Conservation (phyloP, 2,888 invertebrate genomes). For the Idaea dimidiata region DNA sequence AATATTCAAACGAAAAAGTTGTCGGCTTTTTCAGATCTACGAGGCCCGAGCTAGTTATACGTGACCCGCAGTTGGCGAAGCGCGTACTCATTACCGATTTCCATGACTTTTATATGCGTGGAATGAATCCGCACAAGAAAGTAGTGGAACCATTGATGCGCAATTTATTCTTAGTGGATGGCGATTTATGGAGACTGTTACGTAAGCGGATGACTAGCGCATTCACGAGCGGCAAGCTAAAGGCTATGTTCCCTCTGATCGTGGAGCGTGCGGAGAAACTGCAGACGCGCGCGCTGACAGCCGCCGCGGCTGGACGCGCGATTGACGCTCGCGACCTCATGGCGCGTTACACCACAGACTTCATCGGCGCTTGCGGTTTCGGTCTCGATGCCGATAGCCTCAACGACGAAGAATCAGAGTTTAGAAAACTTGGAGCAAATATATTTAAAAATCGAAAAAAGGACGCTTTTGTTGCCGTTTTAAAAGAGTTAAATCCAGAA, state of each 20-base stretch:
- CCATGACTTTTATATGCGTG: slow-evolving; percentile 43
- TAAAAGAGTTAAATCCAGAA: slow-evolving; percentile 47
- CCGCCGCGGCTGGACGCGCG: slow-evolving; percentile 28
- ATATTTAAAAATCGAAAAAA: slow-evolving; percentile 37
- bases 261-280: slow-evolving; percentile 48
- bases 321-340: slow-evolving; percentile 53
- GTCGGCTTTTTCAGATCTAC: slow-evolving; percentile 46
- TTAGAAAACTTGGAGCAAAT: slow-evolving; percentile 44
- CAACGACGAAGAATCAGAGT: slow-evolving; percentile 46
- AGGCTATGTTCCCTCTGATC: slow-evolving; percentile 60
- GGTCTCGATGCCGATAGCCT: slow-evolving; percentile 51
- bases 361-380: slow-evolving; percentile 56
- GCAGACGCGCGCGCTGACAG: slow-evolving; percentile 32
- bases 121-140: slow-evolving; percentile 38
- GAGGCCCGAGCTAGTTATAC: slow-evolving; percentile 41
- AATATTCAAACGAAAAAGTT: slow-evolving; percentile 46
- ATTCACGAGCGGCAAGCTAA: slow-evolving; percentile 53
- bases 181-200: slow-evolving; percentile 54
- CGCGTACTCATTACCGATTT: slow-evolving; percentile 48
- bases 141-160: slow-evolving; percentile 46
- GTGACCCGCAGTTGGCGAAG: slow-evolving; percentile 51
- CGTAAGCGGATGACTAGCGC: slow-evolving; percentile 57
- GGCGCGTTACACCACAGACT: slow-evolving; percentile 56
- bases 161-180: slow-evolving; percentile 54
- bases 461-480: slow-evolving; percentile 29